Evolutionary conservation across 2,888 invertebrate genomes (phyloP).

Genomic region (Ligdia adustata): DNA sequence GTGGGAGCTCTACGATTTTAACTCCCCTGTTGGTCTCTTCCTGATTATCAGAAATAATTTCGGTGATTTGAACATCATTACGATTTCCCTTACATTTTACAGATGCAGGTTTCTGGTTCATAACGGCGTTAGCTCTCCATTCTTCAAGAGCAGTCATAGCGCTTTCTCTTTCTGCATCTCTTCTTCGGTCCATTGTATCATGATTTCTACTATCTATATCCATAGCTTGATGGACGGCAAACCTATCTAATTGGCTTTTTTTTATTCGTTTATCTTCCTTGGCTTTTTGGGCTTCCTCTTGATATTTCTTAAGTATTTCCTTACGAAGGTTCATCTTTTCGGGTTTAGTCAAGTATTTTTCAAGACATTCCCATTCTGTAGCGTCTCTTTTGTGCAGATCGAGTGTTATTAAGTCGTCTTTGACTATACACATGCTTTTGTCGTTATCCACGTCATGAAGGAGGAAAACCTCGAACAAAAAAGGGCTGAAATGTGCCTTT

Average conservation of each 20-base stretch:
- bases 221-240: slow-evolving; percentile 76
- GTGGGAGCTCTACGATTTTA: slow-evolving; percentile 24
- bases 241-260: slow-evolving; percentile 82
- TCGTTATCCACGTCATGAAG: slow-evolving; percentile 84
- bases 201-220: slow-evolving; percentile 79
- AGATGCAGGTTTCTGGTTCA: slow-evolving; percentile 22
- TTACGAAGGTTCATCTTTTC: slow-evolving; percentile 84
- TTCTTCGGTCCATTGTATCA: slow-evolving; percentile 85
- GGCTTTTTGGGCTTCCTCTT: slow-evolving; percentile 80
- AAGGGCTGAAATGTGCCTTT: slow-evolving; percentile 89
- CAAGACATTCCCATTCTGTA: slow-evolving; percentile 83
- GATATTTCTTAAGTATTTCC: slow-evolving; percentile 82
- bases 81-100: slow-evolving; percentile 27
- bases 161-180: slow-evolving; percentile 84
- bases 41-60: neutral
- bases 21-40: neutral
- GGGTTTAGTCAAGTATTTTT: slow-evolving; percentile 80
- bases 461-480: slow-evolving; percentile 90
- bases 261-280: slow-evolving; percentile 78
- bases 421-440: slow-evolving; percentile 86
- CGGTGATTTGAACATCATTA: slow-evolving; percentile 25
- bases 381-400: slow-evolving; percentile 86
- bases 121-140: slow-evolving; percentile 71
- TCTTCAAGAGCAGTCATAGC: slow-evolving; percentile 87
- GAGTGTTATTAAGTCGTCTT: slow-evolving; percentile 85